phyloP scores from a whole-genome alignment of 1,140 invertebrate species.

The Zaprionus nigranus region DNA sequence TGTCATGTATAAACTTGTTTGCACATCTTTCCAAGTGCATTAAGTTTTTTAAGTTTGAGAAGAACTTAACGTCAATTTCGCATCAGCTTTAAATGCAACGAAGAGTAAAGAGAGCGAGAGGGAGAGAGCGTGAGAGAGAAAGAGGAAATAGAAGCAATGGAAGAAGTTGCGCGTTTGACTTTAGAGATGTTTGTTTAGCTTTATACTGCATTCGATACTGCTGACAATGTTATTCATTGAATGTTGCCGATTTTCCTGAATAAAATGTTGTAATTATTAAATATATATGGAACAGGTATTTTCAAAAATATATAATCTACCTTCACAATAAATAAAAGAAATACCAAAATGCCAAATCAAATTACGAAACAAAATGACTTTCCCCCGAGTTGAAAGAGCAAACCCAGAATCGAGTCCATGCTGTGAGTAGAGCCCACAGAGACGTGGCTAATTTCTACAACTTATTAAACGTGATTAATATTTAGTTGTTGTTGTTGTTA shows the following conservation, averaged over 20 bases:
- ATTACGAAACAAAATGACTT: not conserved
- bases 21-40: constrained; percentile 6
- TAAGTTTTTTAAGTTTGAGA: constrained; percentile 32
- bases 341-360: not conserved
- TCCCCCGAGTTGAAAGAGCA: not conserved
- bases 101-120: no score
- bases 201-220: no score
- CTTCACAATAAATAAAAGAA: not conserved
- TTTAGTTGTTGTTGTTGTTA: constrained; percentile 46
- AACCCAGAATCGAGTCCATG: not conserved
- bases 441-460: constrained; percentile 66
- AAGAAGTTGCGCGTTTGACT: no score
- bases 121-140: no score
- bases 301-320: no score
- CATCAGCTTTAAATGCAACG: no score
- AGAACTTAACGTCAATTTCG: constrained; percentile 65
- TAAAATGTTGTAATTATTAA: no score
- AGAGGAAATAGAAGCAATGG: not conserved
- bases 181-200: no score
- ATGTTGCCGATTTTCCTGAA: no score
- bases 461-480: constrained; percentile 81
- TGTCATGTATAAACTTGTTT: constrained; percentile 36
- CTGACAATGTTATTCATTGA: no score
- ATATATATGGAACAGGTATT: no score
- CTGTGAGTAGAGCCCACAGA: constrained; percentile 15